Evolutionary conservation across 92 coral and sea anemone species (phyloP).

Genomic region (Chrysogorgia sp.): DNA sequence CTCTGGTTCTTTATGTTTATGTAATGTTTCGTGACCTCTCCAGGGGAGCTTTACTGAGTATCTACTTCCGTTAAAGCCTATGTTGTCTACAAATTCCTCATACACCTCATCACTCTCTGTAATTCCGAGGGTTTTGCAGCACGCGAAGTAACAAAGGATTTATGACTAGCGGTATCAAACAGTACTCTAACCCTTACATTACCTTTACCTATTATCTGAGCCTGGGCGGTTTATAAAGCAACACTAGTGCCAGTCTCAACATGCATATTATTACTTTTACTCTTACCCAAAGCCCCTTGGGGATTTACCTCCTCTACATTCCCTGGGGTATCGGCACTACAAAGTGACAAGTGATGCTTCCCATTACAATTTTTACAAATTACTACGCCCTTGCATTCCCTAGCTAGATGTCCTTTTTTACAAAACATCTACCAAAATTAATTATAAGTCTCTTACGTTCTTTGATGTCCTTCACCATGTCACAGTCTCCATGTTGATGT

Average conservation of each 20-base stretch:
- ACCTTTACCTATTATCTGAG: too few species aligned
- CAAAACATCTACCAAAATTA: conserved; percentile 54
- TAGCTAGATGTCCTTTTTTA: conserved; percentile 4
- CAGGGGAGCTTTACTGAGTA: conserved; percentile 18
- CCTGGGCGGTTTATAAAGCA: too few species aligned
- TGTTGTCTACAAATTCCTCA: background rate
- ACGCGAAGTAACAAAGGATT: too few species aligned
- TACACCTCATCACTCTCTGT: conserved; percentile 19
- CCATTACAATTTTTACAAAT: conserved; percentile 23
- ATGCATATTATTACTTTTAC: too few species aligned
- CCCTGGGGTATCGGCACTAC: background rate
- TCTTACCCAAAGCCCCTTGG: background rate
- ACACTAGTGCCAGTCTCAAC: too few species aligned
- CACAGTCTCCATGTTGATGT: conserved; percentile 51
- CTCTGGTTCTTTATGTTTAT: background rate
- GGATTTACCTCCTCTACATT: background rate
- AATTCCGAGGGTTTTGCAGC: conserved; percentile 37
- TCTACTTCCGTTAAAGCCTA: background rate
- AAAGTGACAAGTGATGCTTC: conserved; percentile 33
- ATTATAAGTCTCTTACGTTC: conserved; percentile 47
- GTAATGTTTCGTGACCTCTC: background rate
- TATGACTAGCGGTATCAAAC: too few species aligned
- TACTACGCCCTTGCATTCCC: conserved; percentile 15
- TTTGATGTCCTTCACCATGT: conserved; percentile 8
- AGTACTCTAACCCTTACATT: too few species aligned